A percentile compares a stretch with the other conserved stretches of the same genome.
Evolutionary conservation across 1,140 invertebrate species (phyloP).

Genomic region (Cheumatopsyche charites): DNA sequence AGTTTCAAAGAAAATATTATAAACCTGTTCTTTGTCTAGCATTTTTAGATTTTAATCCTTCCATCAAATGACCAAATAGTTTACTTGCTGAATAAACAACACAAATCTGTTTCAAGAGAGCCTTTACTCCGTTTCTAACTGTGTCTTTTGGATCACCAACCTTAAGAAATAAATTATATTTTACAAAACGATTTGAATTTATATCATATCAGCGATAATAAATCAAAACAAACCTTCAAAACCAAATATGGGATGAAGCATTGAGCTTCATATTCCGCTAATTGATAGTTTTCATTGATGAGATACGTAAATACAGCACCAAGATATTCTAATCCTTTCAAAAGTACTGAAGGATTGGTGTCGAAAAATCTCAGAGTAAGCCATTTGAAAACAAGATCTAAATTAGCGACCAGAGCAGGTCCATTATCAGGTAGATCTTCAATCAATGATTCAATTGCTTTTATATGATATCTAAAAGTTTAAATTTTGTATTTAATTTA

Average conservation of each 20-base stretch:
- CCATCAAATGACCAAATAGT: slow-evolving; percentile 89
- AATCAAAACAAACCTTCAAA: slow-evolving; percentile 71
- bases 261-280: slow-evolving; percentile 89
- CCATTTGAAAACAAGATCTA: slow-evolving; percentile 97
- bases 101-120: slow-evolving; percentile 84
- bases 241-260: slow-evolving; percentile 95
- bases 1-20: slow-evolving; percentile 2
- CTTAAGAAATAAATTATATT: slow-evolving; percentile 56
- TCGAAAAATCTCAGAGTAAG: slow-evolving; percentile 95
- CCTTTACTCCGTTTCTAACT: slow-evolving; percentile 85
- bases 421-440: slow-evolving; percentile 81
- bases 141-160: slow-evolving; percentile 96
- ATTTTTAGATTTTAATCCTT: slow-evolving; percentile 96
- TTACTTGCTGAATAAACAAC: slow-evolving; percentile 88
- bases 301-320: slow-evolving; percentile 81
- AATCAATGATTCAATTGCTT: slow-evolving; percentile 89
- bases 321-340: slow-evolving; percentile 94
- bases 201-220: neutral
- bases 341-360: slow-evolving; percentile 95
- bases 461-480: slow-evolving; percentile 82
- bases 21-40: slow-evolving; percentile 88
- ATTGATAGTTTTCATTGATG: slow-evolving; percentile 79
- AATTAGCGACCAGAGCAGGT: slow-evolving; percentile 83
- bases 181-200: too few relatives aligned
- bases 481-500: neutral